These are phyloP conservation scores for Danaus plexippus DNA, from an alignment of 1,140 invertebrate species.

Conservation along the genomic window DNA sequence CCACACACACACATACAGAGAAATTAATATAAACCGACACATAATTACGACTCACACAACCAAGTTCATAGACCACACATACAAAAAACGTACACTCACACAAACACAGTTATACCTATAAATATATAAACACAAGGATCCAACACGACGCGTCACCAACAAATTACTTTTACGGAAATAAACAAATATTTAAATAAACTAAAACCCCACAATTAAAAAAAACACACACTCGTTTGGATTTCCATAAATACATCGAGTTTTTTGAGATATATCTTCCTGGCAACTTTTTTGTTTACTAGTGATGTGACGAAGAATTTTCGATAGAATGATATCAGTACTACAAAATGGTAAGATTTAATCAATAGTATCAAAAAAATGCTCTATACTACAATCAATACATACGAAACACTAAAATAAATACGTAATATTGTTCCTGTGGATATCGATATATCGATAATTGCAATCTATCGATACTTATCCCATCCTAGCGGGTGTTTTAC, in stretches of 20 bases:
- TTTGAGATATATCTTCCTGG: constrained; percentile 65
- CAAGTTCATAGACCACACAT: constrained; percentile 28
- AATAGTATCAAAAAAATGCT: no score
- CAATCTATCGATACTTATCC: background rate
- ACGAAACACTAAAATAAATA: no score
- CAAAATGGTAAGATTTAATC: no score
- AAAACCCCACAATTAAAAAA: constrained; percentile 63
- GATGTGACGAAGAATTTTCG: constrained; percentile 18
- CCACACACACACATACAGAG: background rate
- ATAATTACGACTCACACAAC: constrained; percentile 6
- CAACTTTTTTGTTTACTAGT: constrained; percentile 38
- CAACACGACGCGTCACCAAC: constrained; percentile 38
- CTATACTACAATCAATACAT: no score
- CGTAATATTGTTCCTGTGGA: background rate
- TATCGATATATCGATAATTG: background rate
- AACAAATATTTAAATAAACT: constrained; percentile 53
- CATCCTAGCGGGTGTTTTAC: constrained; percentile 31
- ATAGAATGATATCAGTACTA: constrained; percentile 3
- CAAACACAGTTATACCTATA: background rate
- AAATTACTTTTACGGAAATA: constrained; percentile 59
- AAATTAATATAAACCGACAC: no score
- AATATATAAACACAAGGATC: constrained; percentile 6
- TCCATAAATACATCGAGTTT: constrained; percentile 60
- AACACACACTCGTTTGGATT: constrained; percentile 56
- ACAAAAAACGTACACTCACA: constrained; percentile 2